Base-by-base conservation (phyloP, 2,797 vertebrate species). In the Mormyrus proboscirostris region DNA sequence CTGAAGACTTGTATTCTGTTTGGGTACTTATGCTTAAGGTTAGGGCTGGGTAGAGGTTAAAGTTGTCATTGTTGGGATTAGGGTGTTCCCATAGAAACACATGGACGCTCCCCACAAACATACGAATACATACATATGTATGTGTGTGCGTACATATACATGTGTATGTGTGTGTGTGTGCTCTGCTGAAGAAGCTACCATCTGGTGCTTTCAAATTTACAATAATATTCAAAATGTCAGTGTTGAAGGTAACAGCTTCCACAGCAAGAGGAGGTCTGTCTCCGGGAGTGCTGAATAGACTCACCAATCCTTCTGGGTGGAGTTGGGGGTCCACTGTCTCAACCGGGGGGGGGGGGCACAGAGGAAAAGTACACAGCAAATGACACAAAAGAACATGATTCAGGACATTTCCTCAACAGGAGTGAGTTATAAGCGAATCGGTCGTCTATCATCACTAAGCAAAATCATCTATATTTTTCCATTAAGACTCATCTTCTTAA, bases 221-320 rank as follows among this genome's bases (percentile, higher is more conserved):
- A 8, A 19, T n/a, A 79, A 79, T n/a, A 79, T 79, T 79, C 14
- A 44, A 79, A 79, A 79, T 79, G 38, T 79, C 38, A 79, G 73
- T 79, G 73, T 19, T 79, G 38, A 79, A 41, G 38, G 38, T 44
- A 44, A 79, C 14, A 19, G 33, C 41, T 41, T 25, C 9, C 82
- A 50, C 47, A 50, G 82, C 9, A 47, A 50, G 19, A 84, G 76
- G 6, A 14, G 2, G n/a, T 8, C 33, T 25, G 47, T 50, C 44
- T 50, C 0, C 22, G 25, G 8, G 2, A 47, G n/a, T 50, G 10
- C 47, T 2, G 1, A 12, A 0, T 19, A 9, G 22, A 44, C 53
- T 76, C 91, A 96, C 96, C 95, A 92, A 91, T 93, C 90, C 95
- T 92, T 89, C 91, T 95, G 19, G 96, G 95, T 53, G 94, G 96